phyloP scores from a whole-genome alignment of 2,113 vertebrate species.

The Blennius ocellaris region DNA sequence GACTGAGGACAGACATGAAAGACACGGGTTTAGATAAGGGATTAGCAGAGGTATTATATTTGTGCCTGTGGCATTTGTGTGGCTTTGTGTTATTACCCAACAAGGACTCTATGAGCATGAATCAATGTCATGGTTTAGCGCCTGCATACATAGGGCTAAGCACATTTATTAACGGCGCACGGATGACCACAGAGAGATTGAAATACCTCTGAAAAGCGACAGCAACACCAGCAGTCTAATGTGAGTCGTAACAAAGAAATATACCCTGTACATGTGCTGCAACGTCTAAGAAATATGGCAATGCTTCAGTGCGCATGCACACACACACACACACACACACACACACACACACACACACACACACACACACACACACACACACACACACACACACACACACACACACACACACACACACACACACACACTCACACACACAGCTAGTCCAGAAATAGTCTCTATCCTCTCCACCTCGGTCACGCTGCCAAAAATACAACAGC shows the following conservation, averaged over 20 bases:
- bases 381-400: constrained; percentile 3
- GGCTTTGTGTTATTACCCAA: constrained; percentile 41
- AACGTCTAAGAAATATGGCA: no score
- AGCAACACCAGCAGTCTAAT: constrained; percentile 28
- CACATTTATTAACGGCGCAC: background rate
- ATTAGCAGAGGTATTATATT: constrained; percentile 62
- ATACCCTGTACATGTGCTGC: constrained; percentile 45
- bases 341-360: constrained; percentile 9
- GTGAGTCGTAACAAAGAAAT: constrained; percentile 19
- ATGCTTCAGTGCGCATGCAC: no score
- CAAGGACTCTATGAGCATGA: constrained; percentile 36
- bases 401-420: constrained; percentile 1
- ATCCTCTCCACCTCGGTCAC: constrained; percentile 52
- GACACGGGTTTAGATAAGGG: constrained; percentile 51
- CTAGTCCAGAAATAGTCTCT: constrained; percentile 53
- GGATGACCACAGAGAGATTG: background rate
- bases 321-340: background rate
- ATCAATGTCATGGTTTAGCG: constrained; percentile 54
- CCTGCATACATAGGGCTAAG: background rate
- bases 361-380: background rate
- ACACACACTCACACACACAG: constrained; percentile 2
- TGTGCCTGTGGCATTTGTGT: constrained; percentile 35
- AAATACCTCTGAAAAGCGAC: constrained; percentile 19
- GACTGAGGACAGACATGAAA: constrained; percentile 82
- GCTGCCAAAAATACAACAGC: constrained; percentile 52